phyloP scores from a whole-genome alignment of 2,888 invertebrate genomes.

The Cryptus viduatorius region DNA sequence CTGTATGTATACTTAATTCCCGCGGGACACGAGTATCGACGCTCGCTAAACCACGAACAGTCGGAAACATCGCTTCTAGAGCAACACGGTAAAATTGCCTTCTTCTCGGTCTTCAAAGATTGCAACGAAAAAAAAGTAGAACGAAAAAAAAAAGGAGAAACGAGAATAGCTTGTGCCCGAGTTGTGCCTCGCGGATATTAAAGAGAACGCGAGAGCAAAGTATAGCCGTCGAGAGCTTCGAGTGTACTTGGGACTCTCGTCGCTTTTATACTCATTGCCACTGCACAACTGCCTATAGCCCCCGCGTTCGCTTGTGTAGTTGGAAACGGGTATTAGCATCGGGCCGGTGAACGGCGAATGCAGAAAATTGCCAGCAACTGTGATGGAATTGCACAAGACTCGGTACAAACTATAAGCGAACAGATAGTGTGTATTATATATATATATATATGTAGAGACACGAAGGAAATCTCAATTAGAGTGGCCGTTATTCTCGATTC shows the following conservation, averaged over 20 bases:
- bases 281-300: slow-evolving; percentile 1
- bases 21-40: slow-evolving; percentile 35
- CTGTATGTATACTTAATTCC: slow-evolving; percentile 7
- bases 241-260: slow-evolving; percentile 31
- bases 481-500: slow-evolving; percentile 64
- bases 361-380: slow-evolving; percentile 52
- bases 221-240: slow-evolving; percentile 18
- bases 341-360: slow-evolving; percentile 30
- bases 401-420: neutral
- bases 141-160: slow-evolving; percentile 19
- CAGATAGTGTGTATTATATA: neutral
- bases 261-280: slow-evolving; percentile 39
- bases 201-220: slow-evolving; percentile 10
- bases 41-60: slow-evolving; percentile 6
- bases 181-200: slow-evolving; percentile 42
- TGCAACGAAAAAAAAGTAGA: neutral
- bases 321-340: slow-evolving; percentile 29
- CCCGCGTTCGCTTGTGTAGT: neutral
- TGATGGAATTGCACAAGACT: slow-evolving; percentile 48
- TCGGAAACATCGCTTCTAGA: slow-evolving; percentile 27
- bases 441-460: slow-evolving; percentile 36
- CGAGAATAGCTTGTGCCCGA: slow-evolving; percentile 27
- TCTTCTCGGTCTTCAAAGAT: neutral
- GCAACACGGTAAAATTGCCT: slow-evolving; percentile 41
- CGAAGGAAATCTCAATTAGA: slow-evolving; percentile 79